These are phyloP conservation scores for Sarotherodon lohbergeri DNA, from an alignment of 2,113 vertebrate species.

Conservation along the genomic window DNA sequence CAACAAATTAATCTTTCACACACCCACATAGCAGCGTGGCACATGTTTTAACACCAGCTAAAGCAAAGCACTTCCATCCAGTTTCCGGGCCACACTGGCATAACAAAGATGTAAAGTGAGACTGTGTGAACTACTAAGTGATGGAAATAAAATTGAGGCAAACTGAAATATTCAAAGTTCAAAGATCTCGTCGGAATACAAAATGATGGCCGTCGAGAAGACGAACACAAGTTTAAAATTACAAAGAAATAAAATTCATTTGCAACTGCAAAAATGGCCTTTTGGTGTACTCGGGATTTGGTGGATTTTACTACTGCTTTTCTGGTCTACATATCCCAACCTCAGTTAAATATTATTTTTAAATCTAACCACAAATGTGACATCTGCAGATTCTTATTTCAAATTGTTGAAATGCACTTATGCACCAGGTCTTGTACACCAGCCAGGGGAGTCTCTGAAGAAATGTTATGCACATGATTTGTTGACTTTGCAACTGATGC, in stretches of 20 bases:
- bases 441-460: not conserved
- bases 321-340: not conserved
- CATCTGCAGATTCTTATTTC: not conserved
- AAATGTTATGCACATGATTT: not conserved
- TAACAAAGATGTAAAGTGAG: conserved; percentile 7
- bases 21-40: not conserved
- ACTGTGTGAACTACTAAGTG: not conserved
- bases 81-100: not conserved
- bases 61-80: conserved; percentile 10
- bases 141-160: not conserved
- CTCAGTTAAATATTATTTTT: not conserved
- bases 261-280: not conserved
- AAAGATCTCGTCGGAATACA: not conserved
- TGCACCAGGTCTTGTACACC: not conserved
- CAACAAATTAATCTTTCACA: conserved; percentile 15
- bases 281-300: not conserved
- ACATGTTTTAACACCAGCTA: conserved; percentile 6
- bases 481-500: not conserved
- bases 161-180: not conserved
- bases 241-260: not conserved
- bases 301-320: not conserved
- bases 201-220: not conserved
- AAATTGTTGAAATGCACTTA: not conserved
- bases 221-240: not conserved
- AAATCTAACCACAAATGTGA: not conserved